Base-by-base conservation (phyloP, 2,888 invertebrate species). In the Folsomia manolachei region DNA sequence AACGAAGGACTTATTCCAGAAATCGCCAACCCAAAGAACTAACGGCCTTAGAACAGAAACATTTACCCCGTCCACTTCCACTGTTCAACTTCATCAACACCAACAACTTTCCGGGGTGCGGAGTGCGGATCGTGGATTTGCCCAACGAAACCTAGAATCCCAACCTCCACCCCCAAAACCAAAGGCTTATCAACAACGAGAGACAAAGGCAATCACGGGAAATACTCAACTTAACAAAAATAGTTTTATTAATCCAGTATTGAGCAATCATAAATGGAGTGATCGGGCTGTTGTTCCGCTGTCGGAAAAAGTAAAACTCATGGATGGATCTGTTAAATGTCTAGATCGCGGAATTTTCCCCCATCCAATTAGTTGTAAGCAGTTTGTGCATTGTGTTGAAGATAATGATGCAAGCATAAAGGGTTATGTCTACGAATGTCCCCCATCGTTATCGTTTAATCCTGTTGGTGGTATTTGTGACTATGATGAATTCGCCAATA, bases 401-500 rank as follows among this genome's bases (percentile, higher is more conserved):
- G 90, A 89, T 82, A 82, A 82, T 7, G 91, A 90, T 18, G 88
- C 79, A 11, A 72, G 89, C 19, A 88, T 93, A 1, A 85, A 91
- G 0, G 94, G 93, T 9, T 94, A 93, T 89, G 93, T 93, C 81
- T 95, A 95, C 85, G 90, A 92, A 18, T 95, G 95, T 82, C 94
- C 94, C 0, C 89, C 90, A 81, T 91, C 91, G 39, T 86, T 95
- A 1, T 92, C 92, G 81, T 95, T 93, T 83, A 94, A 95, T 83
- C 94, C 93, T 0, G 90, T 94, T 1, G 94, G 93, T 2, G 93
- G 94, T 24, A 94, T 94, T 80, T 95, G 95, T 83, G 94, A 94
- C 84, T 94, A 94, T 51, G 65, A 66, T 27, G 65, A 66, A n/a
- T 66, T 66, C 93, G 80, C 74, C 7, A 52, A 68, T 1, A 73